Evolutionary conservation across 2,888 invertebrate species (phyloP).

Genomic region (Megalurothrips usitatus): DNA sequence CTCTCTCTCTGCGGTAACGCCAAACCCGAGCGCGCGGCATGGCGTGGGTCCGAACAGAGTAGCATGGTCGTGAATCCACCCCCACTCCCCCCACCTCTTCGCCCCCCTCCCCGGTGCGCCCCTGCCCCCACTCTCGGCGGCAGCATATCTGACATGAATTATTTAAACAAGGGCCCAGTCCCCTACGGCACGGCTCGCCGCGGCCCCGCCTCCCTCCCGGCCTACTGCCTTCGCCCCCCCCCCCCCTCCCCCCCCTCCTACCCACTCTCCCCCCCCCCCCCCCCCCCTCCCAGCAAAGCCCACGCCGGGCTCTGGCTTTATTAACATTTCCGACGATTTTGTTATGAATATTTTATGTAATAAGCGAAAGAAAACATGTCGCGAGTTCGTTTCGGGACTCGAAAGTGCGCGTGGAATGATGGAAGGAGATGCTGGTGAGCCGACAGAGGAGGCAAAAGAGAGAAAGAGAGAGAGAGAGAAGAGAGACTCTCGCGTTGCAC

Average conservation of each 20-base stretch:
- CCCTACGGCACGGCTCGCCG: neutral
- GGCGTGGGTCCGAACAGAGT: neutral
- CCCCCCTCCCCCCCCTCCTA: neutral
- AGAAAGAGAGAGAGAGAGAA: neutral
- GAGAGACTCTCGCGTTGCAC: neutral
- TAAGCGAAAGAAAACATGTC: slow-evolving; percentile 25
- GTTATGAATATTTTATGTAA: slow-evolving; percentile 23
- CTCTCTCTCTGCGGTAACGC: too few species aligned
- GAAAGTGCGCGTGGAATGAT: slow-evolving; percentile 4
- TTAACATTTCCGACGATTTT: slow-evolving; percentile 25
- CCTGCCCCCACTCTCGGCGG: neutral
- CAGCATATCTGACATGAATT: slow-evolving; percentile 18
- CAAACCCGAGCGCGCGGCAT: neutral
- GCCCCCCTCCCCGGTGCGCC: neutral
- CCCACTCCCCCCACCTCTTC: neutral
- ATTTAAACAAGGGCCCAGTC: slow-evolving; percentile 16
- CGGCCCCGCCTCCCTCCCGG: neutral
- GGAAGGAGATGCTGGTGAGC: neutral
- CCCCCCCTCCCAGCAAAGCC: neutral
- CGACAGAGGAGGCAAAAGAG: neutral
- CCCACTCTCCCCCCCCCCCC: neutral
- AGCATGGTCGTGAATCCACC: neutral
- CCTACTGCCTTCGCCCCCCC: neutral
- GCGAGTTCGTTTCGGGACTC: slow-evolving; percentile 3
- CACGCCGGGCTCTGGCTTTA: neutral